phyloP scores from a whole-genome alignment of 1,140 invertebrate genomes.

The Odontomachus brunneus region DNA sequence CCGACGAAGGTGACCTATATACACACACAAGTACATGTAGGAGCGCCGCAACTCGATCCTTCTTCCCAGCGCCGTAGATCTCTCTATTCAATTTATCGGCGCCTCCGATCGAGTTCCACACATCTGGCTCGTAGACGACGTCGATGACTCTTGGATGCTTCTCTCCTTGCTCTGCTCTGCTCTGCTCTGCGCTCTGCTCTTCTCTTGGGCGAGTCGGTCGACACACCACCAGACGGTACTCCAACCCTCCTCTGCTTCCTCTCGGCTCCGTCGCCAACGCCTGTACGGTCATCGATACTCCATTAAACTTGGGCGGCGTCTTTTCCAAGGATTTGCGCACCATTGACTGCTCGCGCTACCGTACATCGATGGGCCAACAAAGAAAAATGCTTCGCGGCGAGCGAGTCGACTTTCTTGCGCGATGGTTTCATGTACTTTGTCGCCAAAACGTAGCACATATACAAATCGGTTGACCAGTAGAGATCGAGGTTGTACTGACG shows the following conservation, averaged over 20 bases:
- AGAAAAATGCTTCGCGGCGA: constrained; percentile 50
- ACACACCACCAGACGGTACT: constrained; percentile 17
- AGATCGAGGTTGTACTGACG: no score
- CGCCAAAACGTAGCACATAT: no score
- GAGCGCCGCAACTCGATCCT: constrained; percentile 7
- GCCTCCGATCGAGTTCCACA: constrained; percentile 39
- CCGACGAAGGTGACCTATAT: constrained; percentile 51
- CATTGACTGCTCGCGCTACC: constrained; percentile 45
- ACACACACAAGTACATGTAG: constrained; percentile 13
- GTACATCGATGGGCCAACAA: constrained; percentile 46
- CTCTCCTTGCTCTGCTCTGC: neutral
- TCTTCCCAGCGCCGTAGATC: constrained; percentile 39
- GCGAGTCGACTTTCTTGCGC: constrained; percentile 43
- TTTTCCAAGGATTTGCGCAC: constrained; percentile 52
- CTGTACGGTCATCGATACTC: constrained; percentile 59
- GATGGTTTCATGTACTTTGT: constrained; percentile 3
- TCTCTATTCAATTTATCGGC: constrained; percentile 66
- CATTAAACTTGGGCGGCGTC: constrained; percentile 62
- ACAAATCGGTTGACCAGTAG: no score
- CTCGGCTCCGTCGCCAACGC: neutral
- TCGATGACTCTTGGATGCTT: constrained; percentile 47
- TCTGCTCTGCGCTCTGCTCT: neutral
- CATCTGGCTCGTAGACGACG: constrained; percentile 41
- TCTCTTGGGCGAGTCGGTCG: constrained; percentile 25
- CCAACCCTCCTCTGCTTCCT: neutral